Base-by-base conservation (phyloP, 2,797 vertebrate genomes). In the Pterois miles region DNA sequence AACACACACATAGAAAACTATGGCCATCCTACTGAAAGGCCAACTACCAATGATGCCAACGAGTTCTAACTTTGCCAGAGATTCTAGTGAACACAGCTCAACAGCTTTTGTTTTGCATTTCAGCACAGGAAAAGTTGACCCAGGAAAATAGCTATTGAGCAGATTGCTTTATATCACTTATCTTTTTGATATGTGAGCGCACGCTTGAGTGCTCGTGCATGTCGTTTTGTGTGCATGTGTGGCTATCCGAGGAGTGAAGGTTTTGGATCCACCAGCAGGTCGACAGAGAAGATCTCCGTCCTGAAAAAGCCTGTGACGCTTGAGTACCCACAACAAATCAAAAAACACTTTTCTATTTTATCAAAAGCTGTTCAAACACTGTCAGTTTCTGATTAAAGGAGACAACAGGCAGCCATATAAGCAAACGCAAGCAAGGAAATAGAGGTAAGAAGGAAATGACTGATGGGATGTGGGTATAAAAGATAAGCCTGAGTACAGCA, bases 321-420 rank as follows among this genome's bases (percentile, higher is more conserved):
- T 75, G 74, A 83, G 76, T 81, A 80, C 63, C 25, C 31, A 71
- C 22, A 53, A 40, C 52, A 76, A 80, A 52, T 80, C 68, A 71
- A 84, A 88, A 46, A 74, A 50, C 56, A 25, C 27, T 63, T 85
- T 68, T 74, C 33, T 71, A 34, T 70, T 74, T 82, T 36, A 87
- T 86, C 83, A 88, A 66, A 80, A 69, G 68, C 67, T 84, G 80
- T 89, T 91, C 84, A 88, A 91, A 89, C 52, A 76, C 71, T 57
- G 67, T 82, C 83, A 81, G 54, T 65, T 84, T 86, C 65, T 73
- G 74, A 83, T 71, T 88, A 70, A 84, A 83, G 66, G 36, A 84
- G 64, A 74, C 80, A 83, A 72, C 67, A 60, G 68, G 65, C 78
- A 74, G 62, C 38, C 48, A 4, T 74, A 86, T 87, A 79, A 81